Percentiles rank a stretch among this genome's conserved stretches.
Evolutionary conservation across 2,797 vertebrate genomes (phyloP).

Genomic region (Morus bassanus): DNA sequence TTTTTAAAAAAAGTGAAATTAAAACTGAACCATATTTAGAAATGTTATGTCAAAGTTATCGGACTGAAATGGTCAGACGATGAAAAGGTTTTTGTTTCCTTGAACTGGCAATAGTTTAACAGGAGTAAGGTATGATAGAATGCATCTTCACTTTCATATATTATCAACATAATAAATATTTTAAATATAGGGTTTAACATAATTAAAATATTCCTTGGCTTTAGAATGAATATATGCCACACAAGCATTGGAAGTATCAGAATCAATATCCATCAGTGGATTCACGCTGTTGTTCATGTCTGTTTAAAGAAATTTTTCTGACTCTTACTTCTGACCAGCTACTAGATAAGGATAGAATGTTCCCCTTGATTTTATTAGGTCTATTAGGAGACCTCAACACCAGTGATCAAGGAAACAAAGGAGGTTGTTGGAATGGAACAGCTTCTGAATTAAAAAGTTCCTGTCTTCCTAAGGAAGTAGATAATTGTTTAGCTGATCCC

Average conservation of each 20-base stretch:
- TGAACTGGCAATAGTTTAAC: not conserved
- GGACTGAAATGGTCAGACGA: fast-evolving
- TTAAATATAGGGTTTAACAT: not conserved
- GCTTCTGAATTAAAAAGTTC: not conserved
- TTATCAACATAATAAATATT: not conserved
- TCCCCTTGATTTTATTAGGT: not conserved
- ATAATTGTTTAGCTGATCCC: not conserved
- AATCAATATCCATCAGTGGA: not conserved
- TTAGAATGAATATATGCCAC: not conserved
- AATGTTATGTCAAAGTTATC: not conserved
- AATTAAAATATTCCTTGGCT: not conserved
- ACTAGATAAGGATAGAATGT: not conserved
- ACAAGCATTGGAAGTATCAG: not conserved
- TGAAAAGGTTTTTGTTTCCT: not conserved
- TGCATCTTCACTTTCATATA: not conserved
- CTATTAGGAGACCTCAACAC: not conserved
- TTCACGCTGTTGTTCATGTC: not conserved
- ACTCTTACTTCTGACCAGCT: not conserved
- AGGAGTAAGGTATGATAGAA: not conserved
- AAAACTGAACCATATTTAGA: not conserved
- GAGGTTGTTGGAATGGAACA: not conserved
- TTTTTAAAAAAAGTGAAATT: not conserved
- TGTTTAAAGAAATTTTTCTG: not conserved
- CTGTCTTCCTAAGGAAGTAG: not conserved
- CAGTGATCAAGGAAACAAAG: not conserved